A percentile compares a stretch with the other conserved stretches of the same genome.
Evolutionary conservation across 2,888 invertebrate species (phyloP).

Genomic region (Seladonia tumulorum): DNA sequence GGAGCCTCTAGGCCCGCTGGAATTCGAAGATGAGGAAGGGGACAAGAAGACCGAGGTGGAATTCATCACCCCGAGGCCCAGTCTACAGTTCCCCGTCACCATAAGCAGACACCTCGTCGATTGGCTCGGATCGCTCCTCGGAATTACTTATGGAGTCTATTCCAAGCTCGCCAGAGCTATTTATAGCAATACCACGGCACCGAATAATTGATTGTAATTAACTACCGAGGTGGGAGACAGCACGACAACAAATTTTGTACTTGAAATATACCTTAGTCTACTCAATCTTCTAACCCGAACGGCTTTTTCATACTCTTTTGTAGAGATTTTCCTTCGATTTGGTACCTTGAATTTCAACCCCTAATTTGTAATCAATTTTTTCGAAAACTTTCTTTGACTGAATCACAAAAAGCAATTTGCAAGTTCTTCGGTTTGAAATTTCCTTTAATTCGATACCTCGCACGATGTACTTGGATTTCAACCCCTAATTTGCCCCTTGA

Average conservation of each 20-base stretch:
- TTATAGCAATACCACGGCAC: conserved; percentile 39
- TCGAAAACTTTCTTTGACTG: too few relatives aligned
- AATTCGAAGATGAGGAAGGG: conserved; percentile 60
- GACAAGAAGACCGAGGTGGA: conserved; percentile 65
- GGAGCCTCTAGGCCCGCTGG: conserved; percentile 67
- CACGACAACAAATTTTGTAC: not conserved
- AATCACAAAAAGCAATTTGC: too few relatives aligned
- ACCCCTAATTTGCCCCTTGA: not conserved
- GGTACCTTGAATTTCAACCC: too few relatives aligned
- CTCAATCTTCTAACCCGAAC: not conserved
- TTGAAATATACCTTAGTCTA: not conserved
- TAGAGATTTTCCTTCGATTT: too few relatives aligned
- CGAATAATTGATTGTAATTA: conserved; percentile 12
- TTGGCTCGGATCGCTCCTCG: conserved; percentile 76
- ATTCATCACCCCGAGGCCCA: conserved; percentile 46
- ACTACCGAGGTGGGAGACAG: not conserved
- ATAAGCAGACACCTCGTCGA: conserved; percentile 74
- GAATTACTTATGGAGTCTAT: conserved; percentile 72
- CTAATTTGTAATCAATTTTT: too few relatives aligned
- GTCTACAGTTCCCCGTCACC: conserved; percentile 67
- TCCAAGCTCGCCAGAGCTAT: conserved; percentile 62
- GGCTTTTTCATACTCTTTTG: not conserved
- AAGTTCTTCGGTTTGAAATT: too few relatives aligned
- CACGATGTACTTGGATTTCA: not conserved
- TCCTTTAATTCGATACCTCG: not conserved